Base-by-base conservation (phyloP, 2,113 vertebrate species). In the Semicossyphus pulcher region DNA sequence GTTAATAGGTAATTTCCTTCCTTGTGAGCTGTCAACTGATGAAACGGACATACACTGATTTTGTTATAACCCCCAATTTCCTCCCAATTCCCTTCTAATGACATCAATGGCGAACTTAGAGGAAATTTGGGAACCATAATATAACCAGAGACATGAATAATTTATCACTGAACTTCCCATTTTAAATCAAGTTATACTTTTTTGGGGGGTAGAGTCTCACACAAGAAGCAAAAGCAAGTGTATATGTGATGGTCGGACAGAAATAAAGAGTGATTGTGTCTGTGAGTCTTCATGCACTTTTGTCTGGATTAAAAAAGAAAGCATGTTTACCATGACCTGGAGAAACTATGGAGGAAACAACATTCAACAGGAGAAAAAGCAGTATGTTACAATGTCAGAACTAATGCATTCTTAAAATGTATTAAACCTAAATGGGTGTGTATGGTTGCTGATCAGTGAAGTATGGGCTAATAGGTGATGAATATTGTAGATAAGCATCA, bases 321-420 rank as follows among this genome's bases (percentile, higher is more conserved):
- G 15, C 34, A 28, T 70, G 51, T 78, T 87, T 65, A 86, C 77
- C 74, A 53, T 82, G 60, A 65, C 77, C 67, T 31, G 86, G 85
- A 52, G 83, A 85, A 20, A 66, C 84, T 87, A 54, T 15, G 0
- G 41, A 59, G 44, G 45, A 62, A 62, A 57, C 10, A 25, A 75
- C 58, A 76, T 47, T 37, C 20, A 69, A 20, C 37, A 68, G 16
- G 60, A 78, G 39, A 31, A 45, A 29, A 60, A 21, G 52, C 37
- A 16, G 52, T 16, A 25, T 20, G 39, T 59, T 58, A 45, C 28
- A 34, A 69, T 12, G 34, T 59, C 37, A 68, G 21, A 10, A 58
- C 8, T 31, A 4, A 31, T 25, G 15, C 16, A 51, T 15, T 12
- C 4, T 14, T 11, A 20, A 5, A 31, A 36, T 14, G 6, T 4